Evolutionary conservation across 2,113 vertebrate species (phyloP).

Genomic region (Galemys pyrenaicus): DNA sequence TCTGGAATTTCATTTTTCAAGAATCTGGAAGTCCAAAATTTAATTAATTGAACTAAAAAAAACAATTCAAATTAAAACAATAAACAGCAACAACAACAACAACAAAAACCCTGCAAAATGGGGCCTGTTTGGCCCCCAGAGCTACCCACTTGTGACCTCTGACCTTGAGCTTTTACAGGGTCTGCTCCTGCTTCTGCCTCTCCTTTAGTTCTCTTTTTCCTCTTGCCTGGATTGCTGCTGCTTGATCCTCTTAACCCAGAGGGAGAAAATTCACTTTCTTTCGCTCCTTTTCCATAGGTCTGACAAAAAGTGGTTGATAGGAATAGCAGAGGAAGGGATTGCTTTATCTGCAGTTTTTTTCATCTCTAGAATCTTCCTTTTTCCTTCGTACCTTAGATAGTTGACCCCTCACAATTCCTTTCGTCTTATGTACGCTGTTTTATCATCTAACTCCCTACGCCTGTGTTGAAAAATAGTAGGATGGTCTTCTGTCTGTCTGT

Average conservation of each 20-base stretch:
- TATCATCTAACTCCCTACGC: background rate
- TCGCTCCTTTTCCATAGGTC: background rate
- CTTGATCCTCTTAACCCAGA: conserved; percentile 41
- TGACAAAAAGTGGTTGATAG: background rate
- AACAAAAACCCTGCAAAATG: background rate
- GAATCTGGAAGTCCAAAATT: background rate
- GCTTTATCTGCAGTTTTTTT: background rate
- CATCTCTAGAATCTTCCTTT: background rate
- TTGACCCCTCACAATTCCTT: background rate
- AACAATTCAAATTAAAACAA: too few species aligned
- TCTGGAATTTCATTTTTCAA: background rate
- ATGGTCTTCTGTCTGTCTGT: background rate
- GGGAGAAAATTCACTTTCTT: conserved; percentile 30
- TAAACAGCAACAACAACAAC: background rate
- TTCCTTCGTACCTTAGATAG: background rate
- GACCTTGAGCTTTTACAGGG: background rate
- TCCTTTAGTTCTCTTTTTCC: conserved; percentile 20
- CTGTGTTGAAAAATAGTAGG: conserved; percentile 36
- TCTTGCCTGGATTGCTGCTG: conserved; percentile 6
- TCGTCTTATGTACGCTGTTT: background rate
- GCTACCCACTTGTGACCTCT: background rate
- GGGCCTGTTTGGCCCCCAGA: background rate
- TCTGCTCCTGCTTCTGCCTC: background rate
- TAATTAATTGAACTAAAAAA: conserved; percentile 32
- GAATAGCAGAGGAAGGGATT: background rate